These are phyloP conservation scores for Ceratosolen fusciceps DNA, from an alignment of 1,140 invertebrate species.

Conservation along the genomic window DNA sequence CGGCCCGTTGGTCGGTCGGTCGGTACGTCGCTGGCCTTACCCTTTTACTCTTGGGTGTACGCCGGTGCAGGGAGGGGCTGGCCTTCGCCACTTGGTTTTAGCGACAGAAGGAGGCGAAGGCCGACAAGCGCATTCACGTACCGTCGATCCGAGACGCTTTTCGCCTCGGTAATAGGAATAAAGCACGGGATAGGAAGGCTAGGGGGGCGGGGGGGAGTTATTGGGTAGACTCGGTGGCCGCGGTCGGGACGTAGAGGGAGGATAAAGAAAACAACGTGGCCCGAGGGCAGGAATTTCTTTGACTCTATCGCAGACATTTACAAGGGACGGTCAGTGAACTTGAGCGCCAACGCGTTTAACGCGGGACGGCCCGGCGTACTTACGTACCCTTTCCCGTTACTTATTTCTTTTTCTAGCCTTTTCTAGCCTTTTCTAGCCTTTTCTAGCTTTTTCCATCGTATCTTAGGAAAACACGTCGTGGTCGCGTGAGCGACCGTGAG, in stretches of 20 bases:
- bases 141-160: conserved; percentile 20
- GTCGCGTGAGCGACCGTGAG: not conserved
- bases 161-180: conserved; percentile 27
- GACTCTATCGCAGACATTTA: conserved; percentile 13
- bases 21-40: conserved; percentile 52
- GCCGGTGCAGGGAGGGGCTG: conserved; percentile 21
- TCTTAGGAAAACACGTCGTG: not conserved
- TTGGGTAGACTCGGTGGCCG: too few species aligned
- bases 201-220: too few species aligned
- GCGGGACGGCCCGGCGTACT: too few species aligned
- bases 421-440: too few species aligned
- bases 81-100: conserved; percentile 2
- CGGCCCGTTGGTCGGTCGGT: too few species aligned
- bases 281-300: conserved; percentile 31
- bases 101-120: not conserved
- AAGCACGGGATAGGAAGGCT: conserved; percentile 3
- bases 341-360: conserved; percentile 14
- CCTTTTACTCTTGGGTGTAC: conserved; percentile 26
- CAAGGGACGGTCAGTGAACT: conserved; percentile 17
- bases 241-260: too few species aligned
- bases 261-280: conserved; percentile 1
- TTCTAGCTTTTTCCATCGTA: too few species aligned
- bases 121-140: not conserved
- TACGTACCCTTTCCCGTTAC: not conserved
- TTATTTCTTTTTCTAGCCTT: not conserved